phyloP scores from a whole-genome alignment of 1,140 invertebrate species.

The Thereuonema tuberculata region DNA sequence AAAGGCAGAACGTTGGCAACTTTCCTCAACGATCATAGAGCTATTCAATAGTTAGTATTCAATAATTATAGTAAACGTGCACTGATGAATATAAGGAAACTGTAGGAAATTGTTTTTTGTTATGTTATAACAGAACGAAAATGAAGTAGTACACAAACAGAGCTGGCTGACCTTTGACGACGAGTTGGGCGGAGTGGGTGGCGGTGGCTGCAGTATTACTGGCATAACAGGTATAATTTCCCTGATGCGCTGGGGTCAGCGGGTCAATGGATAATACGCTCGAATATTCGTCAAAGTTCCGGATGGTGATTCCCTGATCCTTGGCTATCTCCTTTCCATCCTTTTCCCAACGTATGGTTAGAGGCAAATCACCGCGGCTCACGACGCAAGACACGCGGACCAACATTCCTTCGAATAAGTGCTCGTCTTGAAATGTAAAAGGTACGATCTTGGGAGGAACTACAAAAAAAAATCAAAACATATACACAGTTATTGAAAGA shows the following conservation, averaged over 20 bases:
- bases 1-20: too few relatives aligned
- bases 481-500: neutral
- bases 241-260: conserved; percentile 19
- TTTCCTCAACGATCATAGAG: too few relatives aligned
- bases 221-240: conserved; percentile 27
- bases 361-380: conserved; percentile 43
- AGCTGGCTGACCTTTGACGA: conserved; percentile 72
- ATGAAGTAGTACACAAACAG: too few relatives aligned
- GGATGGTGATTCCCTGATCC: conserved; percentile 22
- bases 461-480: neutral
- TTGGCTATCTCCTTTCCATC: conserved; percentile 28
- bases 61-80: too few relatives aligned
- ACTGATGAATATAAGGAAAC: too few relatives aligned
- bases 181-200: conserved; percentile 53
- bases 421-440: conserved; percentile 39
- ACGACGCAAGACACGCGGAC: conserved; percentile 54
- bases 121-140: too few relatives aligned
- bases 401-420: conserved; percentile 52
- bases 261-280: conserved; percentile 35
- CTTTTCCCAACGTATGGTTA: conserved; percentile 45
- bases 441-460: conserved; percentile 16
- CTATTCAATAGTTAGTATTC: too few relatives aligned
- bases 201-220: conserved; percentile 64
- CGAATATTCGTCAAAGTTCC: conserved; percentile 33
- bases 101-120: too few relatives aligned